Evolutionary conservation across 2,888 invertebrate species (phyloP).

Genomic region (Branchellion lobata): DNA sequence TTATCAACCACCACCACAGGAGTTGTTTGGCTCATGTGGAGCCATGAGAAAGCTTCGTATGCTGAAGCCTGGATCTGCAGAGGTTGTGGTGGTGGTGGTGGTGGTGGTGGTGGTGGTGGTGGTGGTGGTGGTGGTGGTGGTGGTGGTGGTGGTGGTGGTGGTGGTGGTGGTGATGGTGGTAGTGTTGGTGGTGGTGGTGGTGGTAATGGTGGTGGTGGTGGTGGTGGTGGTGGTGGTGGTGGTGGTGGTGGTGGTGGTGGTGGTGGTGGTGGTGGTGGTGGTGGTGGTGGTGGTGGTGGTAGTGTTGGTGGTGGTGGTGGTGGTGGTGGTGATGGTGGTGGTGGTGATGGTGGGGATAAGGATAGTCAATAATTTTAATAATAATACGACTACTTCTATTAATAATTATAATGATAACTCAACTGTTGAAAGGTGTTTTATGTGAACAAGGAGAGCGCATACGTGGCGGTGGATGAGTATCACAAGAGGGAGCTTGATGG

Average conservation of each 20-base stretch:
- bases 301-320: no score
- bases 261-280: no score
- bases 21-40: slow-evolving; percentile 37
- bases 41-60: slow-evolving; percentile 33
- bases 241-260: no score
- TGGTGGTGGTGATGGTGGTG: no score
- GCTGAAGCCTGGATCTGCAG: slow-evolving; percentile 19
- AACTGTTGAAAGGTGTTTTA: slow-evolving; percentile 16
- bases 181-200: no score
- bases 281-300: no score
- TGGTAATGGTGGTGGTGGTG: not conserved
- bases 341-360: no score
- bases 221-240: slow-evolving; percentile 4
- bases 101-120: slow-evolving; percentile 2
- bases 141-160: slow-evolving; percentile 5
- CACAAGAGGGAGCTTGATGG: slow-evolving; percentile 42
- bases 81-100: no score
- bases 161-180: no score
- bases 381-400: no score
- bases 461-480: slow-evolving; percentile 30
- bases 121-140: slow-evolving; percentile 14
- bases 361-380: no score
- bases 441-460: slow-evolving; percentile 30
- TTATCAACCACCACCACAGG: not conserved
- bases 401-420: no score